Conservation (phyloP, 92 coral and sea anemone species). For the Zoanthus gigantus region DNA sequence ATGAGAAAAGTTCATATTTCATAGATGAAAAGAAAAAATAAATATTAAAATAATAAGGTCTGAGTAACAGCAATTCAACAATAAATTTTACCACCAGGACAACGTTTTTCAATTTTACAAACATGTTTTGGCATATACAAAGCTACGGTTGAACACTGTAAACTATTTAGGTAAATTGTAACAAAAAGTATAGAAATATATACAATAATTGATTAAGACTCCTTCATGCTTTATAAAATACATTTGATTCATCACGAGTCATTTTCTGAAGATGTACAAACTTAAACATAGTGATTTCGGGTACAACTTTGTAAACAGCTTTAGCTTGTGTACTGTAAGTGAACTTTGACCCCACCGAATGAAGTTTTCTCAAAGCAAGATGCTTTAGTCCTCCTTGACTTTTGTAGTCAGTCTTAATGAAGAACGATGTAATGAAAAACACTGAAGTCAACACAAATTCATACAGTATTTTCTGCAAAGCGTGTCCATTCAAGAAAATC, state of each 20-base stretch:
- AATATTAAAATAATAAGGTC: slow-evolving; percentile 27
- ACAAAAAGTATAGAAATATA: background rate
- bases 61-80: slow-evolving; percentile 19
- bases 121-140: background rate
- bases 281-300: slow-evolving; percentile 28
- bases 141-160: background rate
- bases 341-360: slow-evolving; percentile 33
- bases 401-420: too few species aligned
- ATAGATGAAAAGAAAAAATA: slow-evolving; percentile 37
- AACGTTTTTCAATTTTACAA: slow-evolving; percentile 14
- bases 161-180: background rate
- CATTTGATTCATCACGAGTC: slow-evolving; percentile 41
- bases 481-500: slow-evolving; percentile 34
- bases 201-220: slow-evolving; percentile 5
- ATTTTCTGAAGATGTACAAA: slow-evolving; percentile 1
- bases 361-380: slow-evolving; percentile 26
- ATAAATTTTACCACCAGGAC: slow-evolving; percentile 27
- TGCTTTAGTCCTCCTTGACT: too few species aligned
- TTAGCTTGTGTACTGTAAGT: slow-evolving; percentile 46
- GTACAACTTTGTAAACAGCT: slow-evolving; percentile 43
- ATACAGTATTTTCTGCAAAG: slow-evolving; percentile 23
- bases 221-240: slow-evolving; percentile 36
- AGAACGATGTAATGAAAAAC: too few species aligned
- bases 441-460: background rate
- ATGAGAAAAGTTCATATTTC: slow-evolving; percentile 32